phyloP scores from a whole-genome alignment of 2,797 vertebrate species.

The Calcarius lapponicus region DNA sequence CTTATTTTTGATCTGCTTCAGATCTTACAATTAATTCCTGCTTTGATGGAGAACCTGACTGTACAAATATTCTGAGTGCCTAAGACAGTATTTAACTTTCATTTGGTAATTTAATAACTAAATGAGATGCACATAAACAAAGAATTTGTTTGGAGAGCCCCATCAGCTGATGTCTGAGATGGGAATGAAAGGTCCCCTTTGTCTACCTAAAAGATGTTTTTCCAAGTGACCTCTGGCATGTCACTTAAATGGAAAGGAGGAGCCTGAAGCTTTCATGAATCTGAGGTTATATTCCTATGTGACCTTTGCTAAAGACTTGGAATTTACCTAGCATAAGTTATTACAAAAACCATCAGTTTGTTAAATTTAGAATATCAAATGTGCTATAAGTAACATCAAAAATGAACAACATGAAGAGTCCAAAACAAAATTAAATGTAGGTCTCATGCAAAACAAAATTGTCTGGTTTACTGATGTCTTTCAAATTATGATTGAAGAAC shows the following conservation, averaged over 20 bases:
- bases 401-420: not conserved
- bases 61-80: not conserved
- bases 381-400: not conserved
- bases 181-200: not conserved
- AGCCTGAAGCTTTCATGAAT: not conserved
- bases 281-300: not conserved
- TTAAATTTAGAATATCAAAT: not conserved
- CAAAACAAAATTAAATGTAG: not conserved
- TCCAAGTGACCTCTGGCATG: not conserved
- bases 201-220: not conserved
- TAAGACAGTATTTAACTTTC: not conserved
- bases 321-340: not conserved
- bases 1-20: not conserved
- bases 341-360: rapidly evolving
- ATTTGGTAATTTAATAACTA: slow-evolving; percentile 5
- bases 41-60: not conserved
- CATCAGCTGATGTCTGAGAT: not conserved
- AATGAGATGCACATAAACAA: not conserved
- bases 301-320: not conserved
- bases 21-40: not conserved
- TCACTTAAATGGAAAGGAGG: not conserved
- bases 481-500: not conserved
- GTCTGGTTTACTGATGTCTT: not conserved
- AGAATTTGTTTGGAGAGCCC: not conserved
- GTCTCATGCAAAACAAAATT: not conserved